phyloP scores from a whole-genome alignment of 2,797 vertebrate genomes.

The Enteromius mattozi region DNA sequence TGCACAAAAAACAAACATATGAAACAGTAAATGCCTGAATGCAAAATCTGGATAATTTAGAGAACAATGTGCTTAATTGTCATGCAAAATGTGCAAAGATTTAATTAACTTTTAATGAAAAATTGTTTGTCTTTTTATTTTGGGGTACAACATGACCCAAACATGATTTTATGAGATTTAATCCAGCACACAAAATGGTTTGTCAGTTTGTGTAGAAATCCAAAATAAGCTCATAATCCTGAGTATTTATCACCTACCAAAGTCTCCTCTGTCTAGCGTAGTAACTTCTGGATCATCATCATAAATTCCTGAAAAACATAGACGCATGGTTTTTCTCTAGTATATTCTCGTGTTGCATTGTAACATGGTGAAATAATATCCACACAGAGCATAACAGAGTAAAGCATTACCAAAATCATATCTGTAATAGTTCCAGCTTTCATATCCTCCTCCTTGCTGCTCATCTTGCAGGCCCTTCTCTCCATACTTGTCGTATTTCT shows the following conservation, averaged over 20 bases:
- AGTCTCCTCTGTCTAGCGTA: constrained; percentile 94
- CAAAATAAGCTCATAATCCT: background rate
- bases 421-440: constrained; percentile 96
- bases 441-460: constrained; percentile 88
- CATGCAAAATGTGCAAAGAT: background rate
- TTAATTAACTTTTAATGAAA: background rate
- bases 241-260: constrained; percentile 81
- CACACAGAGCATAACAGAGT: background rate
- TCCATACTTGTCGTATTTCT: constrained; percentile 98
- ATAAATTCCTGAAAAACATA: constrained; percentile 87
- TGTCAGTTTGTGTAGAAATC: background rate
- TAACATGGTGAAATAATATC: background rate
- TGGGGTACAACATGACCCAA: background rate
- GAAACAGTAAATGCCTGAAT: background rate
- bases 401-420: constrained; percentile 90
- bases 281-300: constrained; percentile 96
- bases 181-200: background rate
- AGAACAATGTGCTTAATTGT: background rate
- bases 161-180: background rate
- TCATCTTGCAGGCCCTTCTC: constrained; percentile 92
- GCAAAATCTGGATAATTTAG: background rate
- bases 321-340: background rate
- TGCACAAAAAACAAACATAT: background rate
- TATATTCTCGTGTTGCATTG: background rate
- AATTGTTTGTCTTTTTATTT: background rate